These are phyloP conservation scores for Picathartes gymnocephalus DNA, from an alignment of 2,113 vertebrate genomes.

Conservation along the genomic window DNA sequence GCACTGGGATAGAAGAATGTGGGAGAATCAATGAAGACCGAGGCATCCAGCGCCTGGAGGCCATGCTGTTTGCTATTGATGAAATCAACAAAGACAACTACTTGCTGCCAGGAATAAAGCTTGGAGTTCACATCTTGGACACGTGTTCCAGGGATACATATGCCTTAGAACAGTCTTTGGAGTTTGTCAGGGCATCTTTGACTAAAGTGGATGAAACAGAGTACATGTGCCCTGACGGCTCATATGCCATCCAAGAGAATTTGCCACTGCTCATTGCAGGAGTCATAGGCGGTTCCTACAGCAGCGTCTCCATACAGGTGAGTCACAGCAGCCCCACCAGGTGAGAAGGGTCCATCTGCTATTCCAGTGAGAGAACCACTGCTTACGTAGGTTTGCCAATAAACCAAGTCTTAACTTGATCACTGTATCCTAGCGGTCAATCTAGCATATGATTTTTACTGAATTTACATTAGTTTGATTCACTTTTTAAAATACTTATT, in stretches of 20 bases:
- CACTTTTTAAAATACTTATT: background rate
- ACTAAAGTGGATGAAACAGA: constrained; percentile 98
- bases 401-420: background rate
- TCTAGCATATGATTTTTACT: background rate
- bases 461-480: background rate
- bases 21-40: constrained; percentile 94
- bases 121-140: constrained; percentile 97
- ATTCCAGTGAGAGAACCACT: background rate
- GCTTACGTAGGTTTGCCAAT: background rate
- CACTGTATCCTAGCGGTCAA: background rate
- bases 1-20: constrained; percentile 90
- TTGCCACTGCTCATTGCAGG: constrained; percentile 90
- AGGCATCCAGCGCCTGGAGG: constrained; percentile 95
- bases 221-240: constrained; percentile 97
- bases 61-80: constrained; percentile 97
- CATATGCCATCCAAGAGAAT: constrained; percentile 93
- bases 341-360: background rate
- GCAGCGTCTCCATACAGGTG: constrained; percentile 99
- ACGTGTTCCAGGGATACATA: constrained; percentile 97
- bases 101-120: constrained; percentile 88
- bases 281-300: constrained; percentile 95
- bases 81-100: constrained; percentile 88
- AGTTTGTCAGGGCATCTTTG: constrained; percentile 96
- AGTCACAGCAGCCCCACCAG: constrained; percentile 9
- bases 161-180: constrained; percentile 95